Evolutionary conservation across 1,140 invertebrate species (phyloP), one percentile per base, ranked within the genome.

Genomic region (Myzus persicae): DNA sequence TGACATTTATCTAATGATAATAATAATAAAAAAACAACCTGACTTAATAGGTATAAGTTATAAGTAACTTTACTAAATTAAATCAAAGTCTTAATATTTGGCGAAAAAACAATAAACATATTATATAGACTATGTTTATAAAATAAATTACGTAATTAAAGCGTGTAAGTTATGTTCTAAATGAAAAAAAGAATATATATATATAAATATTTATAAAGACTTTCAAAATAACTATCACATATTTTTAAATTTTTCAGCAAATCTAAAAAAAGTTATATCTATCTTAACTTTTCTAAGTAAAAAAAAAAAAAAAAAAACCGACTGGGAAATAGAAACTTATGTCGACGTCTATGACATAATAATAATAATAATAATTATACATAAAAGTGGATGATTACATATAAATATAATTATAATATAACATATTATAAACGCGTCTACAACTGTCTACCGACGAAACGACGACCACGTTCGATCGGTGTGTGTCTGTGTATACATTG

Each of bases 181-280:
- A 85, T 84, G n/a, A 40, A 93, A 91, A 91, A 91, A 48, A 91
- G 11, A 18, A 40, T 76, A 91, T 76, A 90, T 89, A 51, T 51
- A 51, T 88, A 76, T 46, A 46, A 40, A 44, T 91, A 91, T 91
- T n/a, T 48, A 92, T 46, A 46, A 93, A 93, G 81, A 48, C n/a
- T 48, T 51, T 85, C 42, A 85, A 85, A 93, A 93, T 93, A 93
- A 85, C 81, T 93, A 93, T 93, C 91, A 93, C 91, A 85, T 93
- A 84, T 85, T 84, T 84, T 93, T 20, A 42, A 84, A 51, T 84
- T 93, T 54, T 82, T 36, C 36, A 85, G 81, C 46, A 38, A 85
- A 76, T 85, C 91, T 93, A 93, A 51, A 89, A 85, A 85, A 85
- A 14, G 40, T 85, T 40, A 82, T 38, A 9, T 20, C 44, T 88